Evolutionary conservation across 2,113 vertebrate genomes (phyloP).

Genomic region (Myrmecophaga tridactyla): DNA sequence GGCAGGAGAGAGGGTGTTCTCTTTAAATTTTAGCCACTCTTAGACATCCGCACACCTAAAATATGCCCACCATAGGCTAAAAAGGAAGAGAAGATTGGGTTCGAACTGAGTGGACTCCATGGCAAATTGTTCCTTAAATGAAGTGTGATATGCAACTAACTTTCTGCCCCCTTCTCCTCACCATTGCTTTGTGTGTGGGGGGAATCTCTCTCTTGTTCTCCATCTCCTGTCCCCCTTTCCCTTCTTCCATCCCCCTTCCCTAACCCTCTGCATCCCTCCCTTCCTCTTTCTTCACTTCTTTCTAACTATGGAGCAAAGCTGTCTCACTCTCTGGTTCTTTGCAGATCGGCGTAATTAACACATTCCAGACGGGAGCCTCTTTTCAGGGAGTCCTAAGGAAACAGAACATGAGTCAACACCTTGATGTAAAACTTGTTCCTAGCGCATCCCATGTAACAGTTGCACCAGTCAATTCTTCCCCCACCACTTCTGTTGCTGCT

Average conservation of each 20-base stretch:
- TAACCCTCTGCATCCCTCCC: not conserved
- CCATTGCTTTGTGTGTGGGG: constrained; percentile 17
- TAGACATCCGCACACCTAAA: not conserved
- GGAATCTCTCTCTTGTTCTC: constrained; percentile 48
- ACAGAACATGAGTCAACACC: constrained; percentile 98
- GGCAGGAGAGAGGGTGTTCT: not conserved
- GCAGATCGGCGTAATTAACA: constrained; percentile 99
- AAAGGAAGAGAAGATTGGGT: not conserved
- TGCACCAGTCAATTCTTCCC: constrained; percentile 92
- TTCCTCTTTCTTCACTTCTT: constrained; percentile 52
- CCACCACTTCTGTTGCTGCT: constrained; percentile 93
- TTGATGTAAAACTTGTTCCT: constrained; percentile 98
- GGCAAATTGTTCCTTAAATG: constrained; percentile 30
- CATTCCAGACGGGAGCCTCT: constrained; percentile 98
- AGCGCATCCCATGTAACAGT: constrained; percentile 96
- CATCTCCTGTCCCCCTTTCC: constrained; percentile 43
- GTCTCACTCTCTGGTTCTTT: constrained; percentile 94
- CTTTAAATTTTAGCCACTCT: not conserved
- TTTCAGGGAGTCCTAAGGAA: constrained; percentile 95
- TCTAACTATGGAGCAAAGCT: constrained; percentile 80
- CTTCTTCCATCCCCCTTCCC: constrained; percentile 61
- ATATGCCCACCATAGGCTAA: not conserved
- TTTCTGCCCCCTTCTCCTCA: not conserved
- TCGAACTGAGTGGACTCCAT: constrained; percentile 22
- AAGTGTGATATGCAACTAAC: not conserved